Conservation (phyloP, 30 jellyfish, hydroid and myxozoan genomes). For the Cassiopea xamachana region DNA sequence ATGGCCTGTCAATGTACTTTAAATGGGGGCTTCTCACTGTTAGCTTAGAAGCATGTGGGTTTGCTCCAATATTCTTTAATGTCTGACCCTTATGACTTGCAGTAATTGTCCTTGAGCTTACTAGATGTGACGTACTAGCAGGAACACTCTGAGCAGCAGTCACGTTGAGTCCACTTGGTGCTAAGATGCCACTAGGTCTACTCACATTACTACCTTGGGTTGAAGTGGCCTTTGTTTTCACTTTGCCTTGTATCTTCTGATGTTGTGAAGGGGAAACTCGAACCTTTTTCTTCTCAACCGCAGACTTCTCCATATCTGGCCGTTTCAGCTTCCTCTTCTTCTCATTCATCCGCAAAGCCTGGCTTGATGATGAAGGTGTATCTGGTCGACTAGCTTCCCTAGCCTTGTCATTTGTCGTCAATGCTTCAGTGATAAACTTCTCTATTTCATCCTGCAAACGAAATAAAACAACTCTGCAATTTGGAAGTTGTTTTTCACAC, state of each 20-base stretch:
- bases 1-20: constrained; percentile 23
- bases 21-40: constrained; percentile 43
- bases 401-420: constrained; percentile 17
- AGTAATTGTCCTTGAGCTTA: neutral
- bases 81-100: neutral
- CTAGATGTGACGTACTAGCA: constrained; percentile 39
- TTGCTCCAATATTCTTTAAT: neutral
- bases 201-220: neutral
- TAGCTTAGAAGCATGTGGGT: constrained; percentile 30
- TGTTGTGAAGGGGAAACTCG: constrained; percentile 29
- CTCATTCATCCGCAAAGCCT: constrained; percentile 22
- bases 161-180: constrained; percentile 30
- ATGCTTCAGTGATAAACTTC: constrained; percentile 17
- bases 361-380: constrained; percentile 51
- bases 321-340: constrained; percentile 50
- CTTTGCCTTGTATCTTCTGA: neutral
- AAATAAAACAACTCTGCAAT: neutral
- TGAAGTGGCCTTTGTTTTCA: neutral
- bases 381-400: constrained; percentile 42
- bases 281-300: constrained; percentile 55
- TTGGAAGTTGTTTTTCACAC: no score
- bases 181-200: neutral
- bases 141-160: constrained; percentile 43
- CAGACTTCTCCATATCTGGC: constrained; percentile 33
- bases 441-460: constrained; percentile 60